These are phyloP conservation scores for Heliconius ismenius DNA, from an alignment of 2,888 invertebrate genomes.

Conservation along the genomic window DNA sequence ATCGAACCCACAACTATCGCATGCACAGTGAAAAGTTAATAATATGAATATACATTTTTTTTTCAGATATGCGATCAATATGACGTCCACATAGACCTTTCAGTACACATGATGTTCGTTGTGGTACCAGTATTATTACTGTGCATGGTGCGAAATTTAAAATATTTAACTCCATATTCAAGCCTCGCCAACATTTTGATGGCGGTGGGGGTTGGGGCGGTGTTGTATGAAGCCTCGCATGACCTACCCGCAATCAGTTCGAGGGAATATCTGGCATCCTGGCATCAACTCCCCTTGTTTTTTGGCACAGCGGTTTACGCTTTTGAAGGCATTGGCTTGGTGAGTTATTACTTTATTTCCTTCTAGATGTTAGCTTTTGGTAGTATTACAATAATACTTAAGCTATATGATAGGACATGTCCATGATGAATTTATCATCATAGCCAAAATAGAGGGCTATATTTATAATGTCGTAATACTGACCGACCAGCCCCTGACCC, in stretches of 20 bases:
- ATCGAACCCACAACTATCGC: too few species aligned
- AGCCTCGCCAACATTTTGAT: conserved; percentile 94
- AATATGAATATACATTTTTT: background rate
- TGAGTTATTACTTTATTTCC: conserved; percentile 64
- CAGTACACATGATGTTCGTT: conserved; percentile 87
- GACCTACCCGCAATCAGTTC: conserved; percentile 85
- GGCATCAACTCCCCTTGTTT: conserved; percentile 89
- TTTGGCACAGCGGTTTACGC: conserved; percentile 98
- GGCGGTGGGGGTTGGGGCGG: conserved; percentile 87
- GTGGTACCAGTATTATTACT: conserved; percentile 87
- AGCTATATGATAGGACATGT: too few species aligned
- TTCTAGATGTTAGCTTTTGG: background rate
- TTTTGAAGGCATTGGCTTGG: conserved; percentile 97
- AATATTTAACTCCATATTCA: conserved; percentile 94
- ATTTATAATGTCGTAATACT: too few species aligned
- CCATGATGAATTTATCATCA: too few species aligned
- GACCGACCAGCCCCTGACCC: too few species aligned
- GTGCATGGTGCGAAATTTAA: conserved; percentile 91
- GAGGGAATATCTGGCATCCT: conserved; percentile 83
- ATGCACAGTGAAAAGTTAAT: too few species aligned
- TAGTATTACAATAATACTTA: too few species aligned
- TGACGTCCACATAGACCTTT: conserved; percentile 83
- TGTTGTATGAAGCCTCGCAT: conserved; percentile 88
- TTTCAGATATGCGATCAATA: conserved; percentile 86
- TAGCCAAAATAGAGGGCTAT: too few species aligned